These are phyloP conservation scores for Callocephalon fimbriatum DNA, from an alignment of 2,113 vertebrate species.

Conservation along the genomic window DNA sequence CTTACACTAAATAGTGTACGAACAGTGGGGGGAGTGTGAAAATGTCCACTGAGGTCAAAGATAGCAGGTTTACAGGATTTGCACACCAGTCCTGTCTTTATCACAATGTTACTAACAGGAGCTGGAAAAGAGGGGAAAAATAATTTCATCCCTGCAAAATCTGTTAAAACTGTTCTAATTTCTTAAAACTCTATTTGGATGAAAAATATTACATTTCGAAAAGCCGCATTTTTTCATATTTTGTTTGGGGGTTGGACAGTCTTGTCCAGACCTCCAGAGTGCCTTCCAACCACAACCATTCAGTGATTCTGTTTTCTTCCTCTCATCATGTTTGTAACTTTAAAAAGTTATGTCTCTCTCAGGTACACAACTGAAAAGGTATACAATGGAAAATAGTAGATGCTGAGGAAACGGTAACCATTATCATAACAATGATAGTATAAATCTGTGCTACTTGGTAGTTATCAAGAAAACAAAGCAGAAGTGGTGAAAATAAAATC, in stretches of 20 bases:
- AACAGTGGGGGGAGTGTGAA: neutral
- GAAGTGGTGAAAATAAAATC: neutral
- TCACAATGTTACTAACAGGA: neutral
- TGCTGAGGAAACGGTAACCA: neutral
- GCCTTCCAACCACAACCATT: neutral
- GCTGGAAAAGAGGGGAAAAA: neutral
- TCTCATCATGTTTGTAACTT: neutral
- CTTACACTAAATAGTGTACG: neutral
- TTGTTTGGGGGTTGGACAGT: neutral
- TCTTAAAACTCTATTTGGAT: neutral
- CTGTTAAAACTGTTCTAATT: neutral
- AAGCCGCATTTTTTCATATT: neutral
- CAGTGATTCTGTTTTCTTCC: neutral
- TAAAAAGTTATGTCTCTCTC: neutral
- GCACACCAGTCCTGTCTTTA: neutral
- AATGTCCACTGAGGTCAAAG: neutral
- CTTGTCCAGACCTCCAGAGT: neutral
- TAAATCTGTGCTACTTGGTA: neutral
- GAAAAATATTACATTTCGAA: neutral
- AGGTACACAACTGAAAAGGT: neutral
- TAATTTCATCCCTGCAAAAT: neutral
- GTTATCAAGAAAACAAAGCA: neutral
- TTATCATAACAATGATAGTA: neutral
- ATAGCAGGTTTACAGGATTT: neutral
- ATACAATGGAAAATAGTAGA: neutral